phyloP scores from a whole-genome alignment of 2,797 vertebrate species.

The Emys orbicularis region DNA sequence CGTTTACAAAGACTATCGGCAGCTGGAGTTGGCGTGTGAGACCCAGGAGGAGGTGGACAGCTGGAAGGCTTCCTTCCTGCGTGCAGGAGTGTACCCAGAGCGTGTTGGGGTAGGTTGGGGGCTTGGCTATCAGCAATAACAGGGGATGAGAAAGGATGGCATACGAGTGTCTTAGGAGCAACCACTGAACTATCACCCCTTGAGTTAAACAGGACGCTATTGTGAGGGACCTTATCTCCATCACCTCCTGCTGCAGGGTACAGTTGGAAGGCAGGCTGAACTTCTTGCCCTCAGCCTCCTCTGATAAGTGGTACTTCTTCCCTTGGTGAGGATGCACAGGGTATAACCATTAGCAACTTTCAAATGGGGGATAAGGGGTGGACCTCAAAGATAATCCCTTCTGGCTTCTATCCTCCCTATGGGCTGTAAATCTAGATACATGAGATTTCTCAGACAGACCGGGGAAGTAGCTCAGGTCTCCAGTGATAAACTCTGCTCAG shows the following conservation, averaged over 20 bases:
- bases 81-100: conserved; percentile 97
- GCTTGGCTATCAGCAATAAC: fast-evolving
- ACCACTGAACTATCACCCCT: background rate
- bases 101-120: conserved; percentile 88
- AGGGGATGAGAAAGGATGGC: background rate
- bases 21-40: conserved; percentile 98
- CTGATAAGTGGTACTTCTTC: background rate
- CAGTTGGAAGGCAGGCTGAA: background rate
- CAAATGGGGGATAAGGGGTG: background rate
- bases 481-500: background rate
- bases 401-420: background rate
- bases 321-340: background rate
- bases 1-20: conserved; percentile 98
- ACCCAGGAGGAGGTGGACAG: conserved; percentile 97
- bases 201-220: background rate
- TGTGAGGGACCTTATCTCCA: background rate
- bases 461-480: background rate
- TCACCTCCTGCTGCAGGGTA: background rate
- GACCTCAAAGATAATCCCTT: background rate
- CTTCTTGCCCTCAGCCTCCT: background rate
- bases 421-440: background rate
- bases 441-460: background rate
- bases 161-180: background rate
- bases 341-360: background rate
- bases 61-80: conserved; percentile 98